Evolutionary conservation across 92 coral and sea anemone species (phyloP).

Genomic region (Galaxea fascicularis): DNA sequence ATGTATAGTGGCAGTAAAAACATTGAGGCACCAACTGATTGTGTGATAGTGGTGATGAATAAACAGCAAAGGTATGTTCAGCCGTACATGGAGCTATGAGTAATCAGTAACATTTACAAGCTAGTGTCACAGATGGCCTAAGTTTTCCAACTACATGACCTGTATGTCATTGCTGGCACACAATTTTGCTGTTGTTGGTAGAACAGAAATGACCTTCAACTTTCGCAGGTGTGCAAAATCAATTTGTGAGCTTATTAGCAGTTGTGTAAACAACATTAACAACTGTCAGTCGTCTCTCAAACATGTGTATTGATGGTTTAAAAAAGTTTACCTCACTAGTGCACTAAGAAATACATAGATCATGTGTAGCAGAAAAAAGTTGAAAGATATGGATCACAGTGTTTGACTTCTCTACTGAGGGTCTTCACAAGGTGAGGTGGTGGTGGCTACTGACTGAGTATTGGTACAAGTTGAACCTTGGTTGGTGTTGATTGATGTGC

Average conservation of each 20-base stretch:
- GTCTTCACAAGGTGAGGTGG: no score
- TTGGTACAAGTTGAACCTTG: no score
- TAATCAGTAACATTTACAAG: no score
- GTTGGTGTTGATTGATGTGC: no score
- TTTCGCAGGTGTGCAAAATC: conserved; percentile 54
- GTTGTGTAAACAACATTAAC: conserved; percentile 23
- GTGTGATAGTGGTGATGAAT: conserved; percentile 95
- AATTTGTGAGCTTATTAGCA: conserved; percentile 47
- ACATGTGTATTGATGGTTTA: background rate
- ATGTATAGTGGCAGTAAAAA: conserved; percentile 66
- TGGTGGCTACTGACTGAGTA: no score
- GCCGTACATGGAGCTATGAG: background rate
- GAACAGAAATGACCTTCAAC: conserved; percentile 23
- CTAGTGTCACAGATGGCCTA: background rate
- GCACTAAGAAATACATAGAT: no score
- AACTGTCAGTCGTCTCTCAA: conserved; percentile 51
- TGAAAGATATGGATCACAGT: no score
- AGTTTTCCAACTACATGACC: background rate
- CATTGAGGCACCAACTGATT: conserved; percentile 94
- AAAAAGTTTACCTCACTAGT: no score
- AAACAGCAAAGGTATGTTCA: conserved; percentile 90
- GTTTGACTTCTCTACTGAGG: no score
- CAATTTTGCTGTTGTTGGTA: conserved; percentile 60
- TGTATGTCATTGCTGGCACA: background rate
- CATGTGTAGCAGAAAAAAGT: no score